Evolutionary conservation across 2,797 vertebrate genomes (phyloP).

Genomic region (Bradypodion pumilum): DNA sequence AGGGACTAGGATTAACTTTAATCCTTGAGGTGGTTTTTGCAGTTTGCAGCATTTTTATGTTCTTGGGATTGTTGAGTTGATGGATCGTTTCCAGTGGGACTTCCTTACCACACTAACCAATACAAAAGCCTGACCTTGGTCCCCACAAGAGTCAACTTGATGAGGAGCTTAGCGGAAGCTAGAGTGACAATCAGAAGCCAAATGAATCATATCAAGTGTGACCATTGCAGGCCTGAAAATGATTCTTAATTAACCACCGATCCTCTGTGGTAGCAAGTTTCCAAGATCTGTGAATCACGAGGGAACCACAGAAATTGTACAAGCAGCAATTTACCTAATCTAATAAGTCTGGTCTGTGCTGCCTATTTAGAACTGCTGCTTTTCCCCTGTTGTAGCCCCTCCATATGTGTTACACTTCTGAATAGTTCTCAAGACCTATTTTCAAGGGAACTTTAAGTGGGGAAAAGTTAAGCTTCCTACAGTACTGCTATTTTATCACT

Average conservation of each 20-base stretch:
- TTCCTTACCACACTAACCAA: slow-evolving; percentile 66
- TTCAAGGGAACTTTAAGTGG: slow-evolving; percentile 39
- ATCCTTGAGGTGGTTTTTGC: slow-evolving; percentile 81
- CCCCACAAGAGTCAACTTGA: slow-evolving; percentile 74
- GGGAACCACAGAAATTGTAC: slow-evolving; percentile 69
- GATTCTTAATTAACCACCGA: slow-evolving; percentile 85
- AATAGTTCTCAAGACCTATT: slow-evolving; percentile 4
- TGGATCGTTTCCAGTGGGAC: slow-evolving; percentile 66
- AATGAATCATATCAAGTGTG: slow-evolving; percentile 87
- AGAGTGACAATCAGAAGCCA: slow-evolving; percentile 78
- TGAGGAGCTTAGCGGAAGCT: slow-evolving; percentile 83
- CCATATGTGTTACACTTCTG: slow-evolving; percentile 26
- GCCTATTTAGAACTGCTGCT: slow-evolving; percentile 37
- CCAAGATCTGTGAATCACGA: slow-evolving; percentile 75
- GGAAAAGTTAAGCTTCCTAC: slow-evolving; percentile 2
- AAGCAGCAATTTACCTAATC: slow-evolving; percentile 73
- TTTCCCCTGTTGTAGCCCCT: slow-evolving; percentile 44
- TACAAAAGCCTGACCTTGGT: slow-evolving; percentile 78
- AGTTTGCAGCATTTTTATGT: slow-evolving; percentile 63
- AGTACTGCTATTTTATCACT: slow-evolving; percentile 39
- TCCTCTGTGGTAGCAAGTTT: slow-evolving; percentile 78
- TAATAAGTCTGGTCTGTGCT: slow-evolving; percentile 56
- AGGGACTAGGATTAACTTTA: slow-evolving; percentile 82
- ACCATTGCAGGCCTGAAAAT: slow-evolving; percentile 80
- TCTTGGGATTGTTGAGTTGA: slow-evolving; percentile 60